phyloP scores from a whole-genome alignment of 2,888 invertebrate genomes.

The Phytoseiulus persimilis region DNA sequence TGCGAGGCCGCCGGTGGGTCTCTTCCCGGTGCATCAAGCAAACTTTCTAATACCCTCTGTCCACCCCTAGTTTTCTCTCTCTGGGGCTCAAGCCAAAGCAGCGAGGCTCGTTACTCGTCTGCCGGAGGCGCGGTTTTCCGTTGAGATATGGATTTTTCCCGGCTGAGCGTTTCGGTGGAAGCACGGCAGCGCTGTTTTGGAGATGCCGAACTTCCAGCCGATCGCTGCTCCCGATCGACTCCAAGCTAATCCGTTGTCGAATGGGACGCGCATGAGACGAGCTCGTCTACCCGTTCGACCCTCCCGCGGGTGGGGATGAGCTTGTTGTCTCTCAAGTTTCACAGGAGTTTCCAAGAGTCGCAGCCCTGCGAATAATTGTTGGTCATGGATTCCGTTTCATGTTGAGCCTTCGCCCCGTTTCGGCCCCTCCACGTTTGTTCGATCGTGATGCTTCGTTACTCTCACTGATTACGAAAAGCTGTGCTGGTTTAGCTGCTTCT shows the following conservation, averaged over 20 bases:
- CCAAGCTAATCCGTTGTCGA: too few relatives aligned
- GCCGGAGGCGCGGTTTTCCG: too few relatives aligned
- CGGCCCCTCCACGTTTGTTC: background rate
- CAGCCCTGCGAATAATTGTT: background rate
- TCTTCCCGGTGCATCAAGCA: slow-evolving; percentile 22
- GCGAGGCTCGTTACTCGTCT: background rate
- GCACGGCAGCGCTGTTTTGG: too few relatives aligned
- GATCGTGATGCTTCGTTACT: background rate
- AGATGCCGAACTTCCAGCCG: too few relatives aligned
- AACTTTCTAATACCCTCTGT: slow-evolving; percentile 38
- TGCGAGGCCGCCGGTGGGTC: background rate
- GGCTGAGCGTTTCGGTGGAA: too few relatives aligned
- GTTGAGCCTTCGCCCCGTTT: background rate
- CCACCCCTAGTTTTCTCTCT: slow-evolving; percentile 6
- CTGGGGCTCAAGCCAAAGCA: background rate
- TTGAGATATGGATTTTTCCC: too few relatives aligned
- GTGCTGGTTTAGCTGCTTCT: background rate
- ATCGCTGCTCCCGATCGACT: too few relatives aligned
- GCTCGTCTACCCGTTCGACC: too few relatives aligned
- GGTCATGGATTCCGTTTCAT: background rate
- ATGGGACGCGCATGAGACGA: too few relatives aligned
- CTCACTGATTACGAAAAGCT: background rate
- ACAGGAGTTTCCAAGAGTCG: background rate
- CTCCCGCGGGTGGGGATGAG: too few relatives aligned
- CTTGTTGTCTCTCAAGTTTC: too few relatives aligned